Evolutionary conservation across 2,113 vertebrate species (phyloP).

Genomic region (Pholis gunnellus): DNA sequence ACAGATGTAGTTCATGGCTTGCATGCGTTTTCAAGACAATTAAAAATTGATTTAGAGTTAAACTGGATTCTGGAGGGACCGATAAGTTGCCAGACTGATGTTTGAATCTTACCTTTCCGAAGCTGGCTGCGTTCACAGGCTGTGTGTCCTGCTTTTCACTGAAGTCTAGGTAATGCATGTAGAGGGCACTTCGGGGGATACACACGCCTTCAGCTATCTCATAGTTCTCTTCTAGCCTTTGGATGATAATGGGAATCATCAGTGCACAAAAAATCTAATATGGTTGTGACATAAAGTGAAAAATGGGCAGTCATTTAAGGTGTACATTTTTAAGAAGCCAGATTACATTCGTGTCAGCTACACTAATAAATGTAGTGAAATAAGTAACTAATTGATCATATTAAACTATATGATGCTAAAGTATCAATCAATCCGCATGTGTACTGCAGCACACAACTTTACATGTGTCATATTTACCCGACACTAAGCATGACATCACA

Average conservation of each 20-base stretch:
- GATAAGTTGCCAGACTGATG: not conserved
- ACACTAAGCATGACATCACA: not conserved
- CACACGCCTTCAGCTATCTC: slow-evolving; percentile 99
- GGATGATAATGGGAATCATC: slow-evolving; percentile 42
- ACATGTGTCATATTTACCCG: not conserved
- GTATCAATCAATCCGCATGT: not conserved
- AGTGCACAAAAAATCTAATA: not conserved
- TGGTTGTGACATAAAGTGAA: not conserved
- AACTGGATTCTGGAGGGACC: not conserved
- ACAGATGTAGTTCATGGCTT: not conserved
- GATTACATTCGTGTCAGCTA: not conserved
- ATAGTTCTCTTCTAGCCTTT: slow-evolving; percentile 98
- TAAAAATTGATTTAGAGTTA: not conserved
- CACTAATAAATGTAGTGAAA: not conserved
- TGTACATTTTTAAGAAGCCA: not conserved
- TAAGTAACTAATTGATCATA: not conserved
- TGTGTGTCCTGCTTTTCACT: slow-evolving; percentile 98
- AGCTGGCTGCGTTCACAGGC: slow-evolving; percentile 98
- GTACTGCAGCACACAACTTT: not conserved
- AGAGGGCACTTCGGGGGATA: slow-evolving; percentile 97
- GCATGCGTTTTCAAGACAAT: not conserved
- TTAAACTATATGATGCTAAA: not conserved
- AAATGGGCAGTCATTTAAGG: not conserved
- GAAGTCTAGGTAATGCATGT: slow-evolving; percentile 99
- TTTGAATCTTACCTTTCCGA: slow-evolving; percentile 91